Percentiles rank a stretch among this genome's conserved stretches.
Evolutionary conservation across 2,113 vertebrate species (phyloP).

Genomic region (Empidonax traillii): DNA sequence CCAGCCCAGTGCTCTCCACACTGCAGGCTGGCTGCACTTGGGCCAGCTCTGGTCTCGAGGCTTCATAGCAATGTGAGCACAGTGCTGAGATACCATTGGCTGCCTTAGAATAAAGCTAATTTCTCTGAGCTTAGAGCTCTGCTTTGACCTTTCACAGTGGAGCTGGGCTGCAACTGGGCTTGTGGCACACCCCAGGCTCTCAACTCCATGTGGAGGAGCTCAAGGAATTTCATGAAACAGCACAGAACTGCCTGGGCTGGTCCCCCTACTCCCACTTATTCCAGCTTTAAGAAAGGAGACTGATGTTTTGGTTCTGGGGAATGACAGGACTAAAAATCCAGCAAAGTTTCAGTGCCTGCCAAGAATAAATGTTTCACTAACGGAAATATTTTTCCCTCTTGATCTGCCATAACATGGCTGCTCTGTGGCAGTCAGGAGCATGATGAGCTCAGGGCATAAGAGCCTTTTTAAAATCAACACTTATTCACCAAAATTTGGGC

Average conservation of each 20-base stretch:
- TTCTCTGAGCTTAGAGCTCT: neutral
- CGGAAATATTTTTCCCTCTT: slow-evolving; percentile 34
- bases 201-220: neutral
- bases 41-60: neutral
- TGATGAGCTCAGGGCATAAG: slow-evolving; percentile 58
- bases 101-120: neutral
- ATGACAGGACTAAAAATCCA: slow-evolving; percentile 9
- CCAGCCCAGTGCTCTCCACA: neutral
- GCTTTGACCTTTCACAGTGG: neutral
- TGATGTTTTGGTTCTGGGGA: neutral
- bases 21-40: neutral
- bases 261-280: neutral
- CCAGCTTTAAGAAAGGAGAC: neutral
- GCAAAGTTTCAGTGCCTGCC: neutral
- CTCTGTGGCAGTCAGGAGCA: slow-evolving; percentile 44
- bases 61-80: fast-evolving
- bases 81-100: neutral
- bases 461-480: slow-evolving; percentile 59
- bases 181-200: neutral
- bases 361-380: slow-evolving; percentile 34
- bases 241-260: neutral
- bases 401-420: neutral
- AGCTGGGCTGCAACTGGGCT: neutral
- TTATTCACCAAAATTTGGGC: slow-evolving; percentile 32
- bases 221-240: neutral